Percentiles rank a stretch among this genome's conserved stretches.
phyloP scores from a whole-genome alignment of 1,140 invertebrate species.

The Diorhabda carinulata region DNA sequence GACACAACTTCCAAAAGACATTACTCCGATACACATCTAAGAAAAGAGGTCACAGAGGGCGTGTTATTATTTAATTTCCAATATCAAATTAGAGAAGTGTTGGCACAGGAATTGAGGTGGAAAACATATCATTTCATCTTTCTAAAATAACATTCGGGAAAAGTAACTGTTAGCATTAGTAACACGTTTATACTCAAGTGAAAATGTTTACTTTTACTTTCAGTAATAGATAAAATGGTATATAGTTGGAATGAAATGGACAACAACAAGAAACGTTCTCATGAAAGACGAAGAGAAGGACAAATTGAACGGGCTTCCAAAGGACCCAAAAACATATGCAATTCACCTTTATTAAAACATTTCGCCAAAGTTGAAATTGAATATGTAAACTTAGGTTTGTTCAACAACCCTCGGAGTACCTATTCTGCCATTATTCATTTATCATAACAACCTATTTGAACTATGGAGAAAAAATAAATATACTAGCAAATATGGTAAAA shows the following conservation, averaged over 20 bases:
- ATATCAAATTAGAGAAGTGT: slow-evolving; percentile 21
- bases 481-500: too few species aligned
- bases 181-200: slow-evolving; percentile 31
- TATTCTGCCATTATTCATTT: too few species aligned
- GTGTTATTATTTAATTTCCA: slow-evolving; percentile 24
- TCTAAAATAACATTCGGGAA: slow-evolving; percentile 22
- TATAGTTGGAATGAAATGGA: slow-evolving; percentile 31
- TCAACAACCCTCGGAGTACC: background rate
- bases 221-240: slow-evolving; percentile 41
- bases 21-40: slow-evolving; percentile 7
- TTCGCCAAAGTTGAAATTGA: background rate
- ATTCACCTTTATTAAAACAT: slow-evolving; percentile 1
- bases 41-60: slow-evolving; percentile 2
- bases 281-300: slow-evolving; percentile 6
- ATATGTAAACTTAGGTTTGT: background rate
- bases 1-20: background rate
- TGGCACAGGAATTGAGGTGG: slow-evolving; percentile 6
- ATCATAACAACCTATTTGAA: too few species aligned
- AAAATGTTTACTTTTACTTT: slow-evolving; percentile 45
- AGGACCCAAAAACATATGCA: background rate
- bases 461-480: too few species aligned
- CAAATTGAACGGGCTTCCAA: background rate
- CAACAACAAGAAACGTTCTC: slow-evolving; percentile 23
- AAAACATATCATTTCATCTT: slow-evolving; percentile 17
- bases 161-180: slow-evolving; percentile 37